Base-by-base conservation (phyloP, 2,797 vertebrate species). In the Gambelia wislizenii region DNA sequence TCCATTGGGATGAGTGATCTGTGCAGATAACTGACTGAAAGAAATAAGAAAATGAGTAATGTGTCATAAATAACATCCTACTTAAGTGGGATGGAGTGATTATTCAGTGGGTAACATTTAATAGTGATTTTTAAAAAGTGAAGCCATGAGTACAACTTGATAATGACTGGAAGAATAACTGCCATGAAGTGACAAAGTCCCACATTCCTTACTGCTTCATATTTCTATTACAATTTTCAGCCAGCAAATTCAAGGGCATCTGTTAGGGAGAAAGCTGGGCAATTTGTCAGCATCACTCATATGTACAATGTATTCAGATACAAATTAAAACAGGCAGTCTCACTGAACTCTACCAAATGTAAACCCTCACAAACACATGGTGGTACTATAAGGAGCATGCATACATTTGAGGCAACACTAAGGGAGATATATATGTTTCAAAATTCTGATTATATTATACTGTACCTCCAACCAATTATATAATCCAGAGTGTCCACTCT, bases 381-480 rank as follows among this genome's bases (percentile, higher is more conserved):
- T 16, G 81, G 69, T 33, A 85, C 67, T 77, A 72, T 6, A 91
- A n/a, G 8, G 36, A 89, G 33, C 75, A 76, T 0, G 79, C 18
- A 16, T 81, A 20, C 6, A 42, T 18, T n/a, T 54, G 36, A 12
- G 4, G 12, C 39, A 14, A 56, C 44, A 44, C 44, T 36, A 70
- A 70, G n/a, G 44, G 22, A 8, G 10, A 56, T 0, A 1, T 88
- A 91, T 4, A 72, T 87, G 85, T 52, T 69, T 33, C 84, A 92
- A 90, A 64, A 22, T 18, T 78, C 56, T 20, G 3, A 76, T 85
- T 87, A 94, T 94, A 91, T n/a, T 14, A 93, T 93, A 96, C 90
- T 90, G 25, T 97, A 97, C 97, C 97, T 97, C 89, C 79, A 90
- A 87, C 85, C 93, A 86, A 88, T 83, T 92, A 89, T 90, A 91